These are phyloP conservation scores for Epicauta chinensis DNA, from an alignment of 1,140 invertebrate species.

Conservation along the genomic window DNA sequence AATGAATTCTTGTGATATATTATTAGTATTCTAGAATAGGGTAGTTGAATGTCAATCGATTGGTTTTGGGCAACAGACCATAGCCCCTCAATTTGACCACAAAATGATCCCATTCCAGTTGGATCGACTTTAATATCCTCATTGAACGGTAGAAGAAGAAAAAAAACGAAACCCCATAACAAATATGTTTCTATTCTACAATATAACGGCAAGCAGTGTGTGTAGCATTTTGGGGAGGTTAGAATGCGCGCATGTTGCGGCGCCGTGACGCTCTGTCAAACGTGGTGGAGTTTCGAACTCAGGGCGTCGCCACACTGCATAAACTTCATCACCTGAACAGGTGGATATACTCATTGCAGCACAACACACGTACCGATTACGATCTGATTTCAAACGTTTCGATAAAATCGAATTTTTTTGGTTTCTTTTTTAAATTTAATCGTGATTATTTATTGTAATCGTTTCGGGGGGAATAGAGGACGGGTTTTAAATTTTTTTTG, in stretches of 20 bases:
- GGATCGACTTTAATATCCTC: constrained; percentile 8
- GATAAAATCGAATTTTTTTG: no score
- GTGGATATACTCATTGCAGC: constrained; percentile 25
- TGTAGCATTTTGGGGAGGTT: constrained; percentile 16
- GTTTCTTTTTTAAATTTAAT: no score
- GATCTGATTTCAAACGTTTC: no score
- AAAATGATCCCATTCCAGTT: no score
- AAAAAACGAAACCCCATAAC: constrained; percentile 11
- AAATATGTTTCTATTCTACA: constrained; percentile 11
- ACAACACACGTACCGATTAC: constrained; percentile 21
- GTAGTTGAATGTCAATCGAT: no score
- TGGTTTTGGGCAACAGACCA: no score
- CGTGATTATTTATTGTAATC: constrained; percentile 11
- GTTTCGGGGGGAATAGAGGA: neutral
- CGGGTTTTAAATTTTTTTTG: no score
- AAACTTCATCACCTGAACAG: constrained; percentile 25
- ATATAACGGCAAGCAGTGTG: constrained; percentile 3
- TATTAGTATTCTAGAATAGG: no score
- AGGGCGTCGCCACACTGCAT: constrained; percentile 33
- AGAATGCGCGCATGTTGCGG: constrained; percentile 27
- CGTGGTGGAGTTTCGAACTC: constrained; percentile 26
- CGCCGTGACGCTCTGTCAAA: constrained; percentile 31
- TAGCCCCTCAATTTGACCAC: no score
- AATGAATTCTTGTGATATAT: no score
- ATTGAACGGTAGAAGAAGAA: constrained; percentile 14